Evolutionary conservation across 2,888 invertebrate species (phyloP).

Genomic region (Sepioteuthis lessoniana): DNA sequence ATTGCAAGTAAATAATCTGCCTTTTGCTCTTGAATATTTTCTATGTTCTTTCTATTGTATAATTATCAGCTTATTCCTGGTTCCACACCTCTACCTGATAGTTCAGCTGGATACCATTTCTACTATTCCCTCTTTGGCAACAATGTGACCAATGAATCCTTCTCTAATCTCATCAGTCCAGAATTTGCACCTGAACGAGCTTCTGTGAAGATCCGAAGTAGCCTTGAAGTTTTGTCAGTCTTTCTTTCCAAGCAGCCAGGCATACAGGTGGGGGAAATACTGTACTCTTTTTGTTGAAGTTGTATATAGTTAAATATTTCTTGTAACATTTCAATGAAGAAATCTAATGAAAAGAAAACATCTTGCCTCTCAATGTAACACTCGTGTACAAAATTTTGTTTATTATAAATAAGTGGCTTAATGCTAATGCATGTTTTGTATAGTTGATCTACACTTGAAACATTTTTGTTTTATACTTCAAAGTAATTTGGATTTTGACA

Average conservation of each 20-base stretch:
- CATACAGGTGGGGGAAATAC: constrained; percentile 69
- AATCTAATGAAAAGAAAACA: too few relatives aligned
- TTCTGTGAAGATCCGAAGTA: constrained; percentile 74
- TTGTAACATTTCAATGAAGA: neutral
- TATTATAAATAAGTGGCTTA: neutral
- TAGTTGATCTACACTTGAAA: too few relatives aligned
- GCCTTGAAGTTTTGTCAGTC: constrained; percentile 70
- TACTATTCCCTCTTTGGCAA: constrained; percentile 76
- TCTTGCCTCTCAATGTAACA: too few relatives aligned
- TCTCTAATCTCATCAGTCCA: constrained; percentile 74
- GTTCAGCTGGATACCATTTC: constrained; percentile 74
- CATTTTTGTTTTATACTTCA: too few relatives aligned
- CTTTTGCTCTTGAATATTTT: too few relatives aligned
- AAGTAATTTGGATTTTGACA: too few relatives aligned
- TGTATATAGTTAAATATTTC: neutral
- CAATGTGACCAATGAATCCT: constrained; percentile 75
- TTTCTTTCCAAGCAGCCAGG: constrained; percentile 74
- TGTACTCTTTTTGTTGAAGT: neutral
- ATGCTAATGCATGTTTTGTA: neutral
- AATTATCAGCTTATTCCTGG: constrained; percentile 70
- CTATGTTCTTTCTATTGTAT: neutral
- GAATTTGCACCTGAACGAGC: constrained; percentile 75
- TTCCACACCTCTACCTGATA: constrained; percentile 64
- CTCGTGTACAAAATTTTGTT: neutral
- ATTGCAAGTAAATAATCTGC: too few relatives aligned